Base-by-base conservation (phyloP, 2,888 invertebrate genomes). In the Aethes cnicana region DNA sequence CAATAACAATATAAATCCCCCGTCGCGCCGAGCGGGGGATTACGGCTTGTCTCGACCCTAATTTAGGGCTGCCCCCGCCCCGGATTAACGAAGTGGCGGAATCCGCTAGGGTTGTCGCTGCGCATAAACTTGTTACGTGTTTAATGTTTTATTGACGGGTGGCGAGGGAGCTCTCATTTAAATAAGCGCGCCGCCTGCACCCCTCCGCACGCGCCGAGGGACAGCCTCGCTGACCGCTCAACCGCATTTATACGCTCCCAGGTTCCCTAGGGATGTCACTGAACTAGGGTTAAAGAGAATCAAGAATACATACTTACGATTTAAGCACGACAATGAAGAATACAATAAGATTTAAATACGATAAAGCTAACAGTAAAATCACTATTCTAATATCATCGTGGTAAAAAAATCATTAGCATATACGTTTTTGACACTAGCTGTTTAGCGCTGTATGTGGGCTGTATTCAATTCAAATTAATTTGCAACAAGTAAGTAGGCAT, bases 1-100 rank as follows among this genome's bases (percentile, higher is more conserved):
- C 88, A 89, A 89, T 89, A 88, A 89, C 89, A 89, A 89, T 89
- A 88, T 88, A 88, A 88, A 88, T 89, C 89, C 89, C 89, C 89
- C 86, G 88, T 86, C 87, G 88, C 88, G 88, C 81, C 86, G 87
- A 84, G 81, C 87, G 83, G 85, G 85, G 88, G 88, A 88, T 88
- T 88, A 88, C 84, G 88, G 88, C 88, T 88, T 87, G 89, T 89
- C 88, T 87, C 88, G 87, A 88, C 89, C 89, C 89, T 88, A 88
- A 88, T 89, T 88, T 88, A 88, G 88, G 89, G 87, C 84, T 89
- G 86, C 87, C 88, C 88, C 84, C 82, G 87, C 82, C 83, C 81
- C 82, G 89, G 88, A 88, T 89, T 88, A 89, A 88, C 89, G 88
- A 87, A 87, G 89, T 88, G 87, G 83, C 87, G 86, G 86, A 87